phyloP scores from a whole-genome alignment of 2,888 invertebrate species.

The Limnephilus lunatus region DNA sequence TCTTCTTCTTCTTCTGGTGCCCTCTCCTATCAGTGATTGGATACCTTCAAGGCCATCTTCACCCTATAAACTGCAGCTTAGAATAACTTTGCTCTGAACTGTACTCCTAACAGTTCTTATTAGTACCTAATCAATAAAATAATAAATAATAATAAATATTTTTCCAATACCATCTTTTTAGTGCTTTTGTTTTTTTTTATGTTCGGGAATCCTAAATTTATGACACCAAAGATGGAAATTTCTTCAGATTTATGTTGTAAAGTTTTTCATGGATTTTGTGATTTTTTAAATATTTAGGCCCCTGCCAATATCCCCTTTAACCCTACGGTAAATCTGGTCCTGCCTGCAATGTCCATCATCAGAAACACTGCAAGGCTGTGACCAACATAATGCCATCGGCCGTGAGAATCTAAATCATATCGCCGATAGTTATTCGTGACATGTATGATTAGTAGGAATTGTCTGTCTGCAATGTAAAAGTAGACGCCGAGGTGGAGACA shows the following conservation, averaged over 20 bases:
- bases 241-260: not conserved
- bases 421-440: constrained; percentile 2
- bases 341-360: not conserved
- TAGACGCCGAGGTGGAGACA: not conserved
- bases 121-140: not conserved
- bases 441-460: not conserved
- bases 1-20: too few relatives aligned
- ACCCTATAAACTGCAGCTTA: too few relatives aligned
- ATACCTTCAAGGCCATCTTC: too few relatives aligned
- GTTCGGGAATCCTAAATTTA: not conserved
- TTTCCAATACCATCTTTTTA: not conserved
- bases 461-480: not conserved
- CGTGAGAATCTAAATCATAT: constrained; percentile 2
- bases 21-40: too few relatives aligned
- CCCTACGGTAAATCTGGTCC: not conserved
- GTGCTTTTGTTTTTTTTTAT: not conserved
- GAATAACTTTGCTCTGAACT: too few relatives aligned
- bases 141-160: too few relatives aligned
- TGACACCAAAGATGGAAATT: not conserved
- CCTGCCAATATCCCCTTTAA: not conserved
- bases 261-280: not conserved
- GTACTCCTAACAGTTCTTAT: not conserved
- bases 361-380: not conserved
- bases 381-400: not conserved
- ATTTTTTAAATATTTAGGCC: too few relatives aligned